A percentile compares a stretch with the other conserved stretches of the same genome.
Evolutionary conservation across 1,140 invertebrate genomes (phyloP).

Genomic region (Euglossa dilemma): DNA sequence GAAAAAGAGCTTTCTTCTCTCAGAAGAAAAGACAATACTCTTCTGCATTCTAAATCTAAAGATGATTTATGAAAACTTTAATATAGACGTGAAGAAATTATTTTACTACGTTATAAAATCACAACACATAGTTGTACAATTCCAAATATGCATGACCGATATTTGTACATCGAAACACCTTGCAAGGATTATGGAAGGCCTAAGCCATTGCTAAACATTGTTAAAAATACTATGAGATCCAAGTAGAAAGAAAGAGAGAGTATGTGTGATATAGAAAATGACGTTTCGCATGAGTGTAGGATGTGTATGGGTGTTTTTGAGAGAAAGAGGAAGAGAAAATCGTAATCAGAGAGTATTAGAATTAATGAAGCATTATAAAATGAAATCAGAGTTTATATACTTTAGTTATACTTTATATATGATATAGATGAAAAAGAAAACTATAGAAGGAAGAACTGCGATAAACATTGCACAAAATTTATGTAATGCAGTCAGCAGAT

Average conservation of each 20-base stretch:
- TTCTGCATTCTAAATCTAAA: constrained; percentile 58
- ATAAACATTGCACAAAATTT: constrained; percentile 79
- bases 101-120: constrained; percentile 57
- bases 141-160: constrained; percentile 65
- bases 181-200: constrained; percentile 73
- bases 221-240: constrained; percentile 77
- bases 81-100: constrained; percentile 37
- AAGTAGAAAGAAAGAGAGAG: constrained; percentile 65
- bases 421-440: constrained; percentile 67
- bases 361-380: constrained; percentile 77
- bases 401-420: constrained; percentile 79
- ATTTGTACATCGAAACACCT: constrained; percentile 73
- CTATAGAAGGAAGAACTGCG: constrained; percentile 65
- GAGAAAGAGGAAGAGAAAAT: constrained; percentile 64
- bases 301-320: constrained; percentile 33
- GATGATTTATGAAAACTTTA: constrained; percentile 44
- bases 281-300: constrained; percentile 27
- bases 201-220: constrained; percentile 80
- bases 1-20: constrained; percentile 47
- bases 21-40: constrained; percentile 55
- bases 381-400: constrained; percentile 81
- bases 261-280: constrained; percentile 46
- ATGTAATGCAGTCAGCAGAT: constrained; percentile 67
- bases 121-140: constrained; percentile 53
- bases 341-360: constrained; percentile 77